Evolutionary conservation across 2,888 invertebrate genomes (phyloP), one percentile per base, ranked within the genome.

Genomic region (Cephus sareptanus): DNA sequence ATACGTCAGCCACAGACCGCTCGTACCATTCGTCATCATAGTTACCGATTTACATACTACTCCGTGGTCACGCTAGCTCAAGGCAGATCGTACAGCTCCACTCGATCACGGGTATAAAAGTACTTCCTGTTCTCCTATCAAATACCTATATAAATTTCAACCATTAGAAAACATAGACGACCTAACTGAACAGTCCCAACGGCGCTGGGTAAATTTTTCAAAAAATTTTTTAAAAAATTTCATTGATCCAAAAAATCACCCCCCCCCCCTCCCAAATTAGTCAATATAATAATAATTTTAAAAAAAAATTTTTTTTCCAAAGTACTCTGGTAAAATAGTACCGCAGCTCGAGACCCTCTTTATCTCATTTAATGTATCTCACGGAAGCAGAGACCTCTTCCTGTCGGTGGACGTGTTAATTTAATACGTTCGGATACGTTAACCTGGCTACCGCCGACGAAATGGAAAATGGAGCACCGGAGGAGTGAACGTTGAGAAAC

Each of bases 381-480:
- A 9, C 71, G 71, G 71, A 71, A 71, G 75, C 78, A 76, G 68
- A 74, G 68, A 74, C 75, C 77, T 80, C 83, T 83, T 84, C 83
- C 82, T 83, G 82, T 74, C 80, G 75, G 80, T 77, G 79, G 80
- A 82, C 79, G 81, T 80, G 84, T 82, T 81, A 82, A 83, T 85
- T 81, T 80, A 81, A 83, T 81, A 80, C 75, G 76, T 40, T 56
- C 23, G 56, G 70, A 33, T 74, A 35, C 76, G 56, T 56, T 15
- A 56, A 56, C 23, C 23, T 56, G 71, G 31, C 31, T 75, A 76
- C 73, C 76, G 80, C 69, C 74, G 56, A 80, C 81, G 77, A 81
- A 84, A 85, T 82, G 84, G 81, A 84, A 86, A 86, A 86, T 82
- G 81, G 85, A 83, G 80, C 84, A 78, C 69, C 56, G 82, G 81